These are phyloP conservation scores for Drosophila aldrichi DNA, from an alignment of 2,888 invertebrate genomes.

Conservation along the genomic window DNA sequence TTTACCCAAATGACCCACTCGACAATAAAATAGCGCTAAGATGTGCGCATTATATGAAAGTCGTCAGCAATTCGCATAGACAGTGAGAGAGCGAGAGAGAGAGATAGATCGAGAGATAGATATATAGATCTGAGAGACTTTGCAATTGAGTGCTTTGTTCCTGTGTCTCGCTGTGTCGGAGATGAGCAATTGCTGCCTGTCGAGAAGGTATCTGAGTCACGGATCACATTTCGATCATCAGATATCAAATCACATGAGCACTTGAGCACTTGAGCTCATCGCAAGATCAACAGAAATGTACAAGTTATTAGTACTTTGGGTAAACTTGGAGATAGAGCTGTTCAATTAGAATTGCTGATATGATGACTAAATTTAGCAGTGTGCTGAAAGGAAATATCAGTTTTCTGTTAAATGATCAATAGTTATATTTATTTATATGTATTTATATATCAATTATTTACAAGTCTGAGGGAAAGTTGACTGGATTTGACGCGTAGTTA, in stretches of 20 bases:
- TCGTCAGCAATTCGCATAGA: background rate
- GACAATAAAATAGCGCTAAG: slow-evolving; percentile 23
- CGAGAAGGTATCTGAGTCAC: slow-evolving; percentile 11
- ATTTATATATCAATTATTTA: no score
- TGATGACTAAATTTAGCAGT: slow-evolving; percentile 1
- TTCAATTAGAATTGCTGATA: background rate
- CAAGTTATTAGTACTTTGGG: background rate
- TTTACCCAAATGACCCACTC: slow-evolving; percentile 43
- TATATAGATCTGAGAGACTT: background rate
- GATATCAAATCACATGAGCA: slow-evolving; percentile 31
- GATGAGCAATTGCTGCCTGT: slow-evolving; percentile 34
- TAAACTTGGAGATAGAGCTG: background rate
- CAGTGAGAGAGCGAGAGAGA: background rate
- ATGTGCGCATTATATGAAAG: slow-evolving; percentile 36
- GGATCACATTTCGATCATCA: slow-evolving; percentile 23
- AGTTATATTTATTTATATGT: background rate
- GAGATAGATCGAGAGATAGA: background rate
- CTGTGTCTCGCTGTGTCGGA: slow-evolving; percentile 10
- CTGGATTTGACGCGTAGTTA: no score
- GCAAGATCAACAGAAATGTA: background rate
- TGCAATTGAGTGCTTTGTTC: slow-evolving; percentile 40
- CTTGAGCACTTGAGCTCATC: slow-evolving; percentile 4
- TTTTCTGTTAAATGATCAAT: slow-evolving; percentile 2
- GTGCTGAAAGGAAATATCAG: background rate
- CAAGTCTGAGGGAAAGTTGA: no score